A percentile compares a stretch with the other conserved stretches of the same genome.
Evolutionary conservation across 2,888 invertebrate species (phyloP).

Genomic region (Apamea crenata): DNA sequence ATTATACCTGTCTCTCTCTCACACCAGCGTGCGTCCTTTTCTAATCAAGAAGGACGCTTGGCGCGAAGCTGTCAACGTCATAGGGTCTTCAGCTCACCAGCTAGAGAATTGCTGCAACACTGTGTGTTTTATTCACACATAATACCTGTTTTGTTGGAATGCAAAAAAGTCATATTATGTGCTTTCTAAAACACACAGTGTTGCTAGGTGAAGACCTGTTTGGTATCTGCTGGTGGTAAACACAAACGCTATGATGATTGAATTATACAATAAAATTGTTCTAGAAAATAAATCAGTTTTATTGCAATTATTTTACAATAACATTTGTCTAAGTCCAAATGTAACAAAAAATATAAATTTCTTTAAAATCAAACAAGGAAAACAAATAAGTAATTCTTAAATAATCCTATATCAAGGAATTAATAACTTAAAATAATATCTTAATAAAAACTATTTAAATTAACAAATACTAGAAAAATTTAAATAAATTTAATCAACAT

Average conservation of each 20-base stretch:
- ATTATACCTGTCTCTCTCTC: no score
- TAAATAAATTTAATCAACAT: neutral
- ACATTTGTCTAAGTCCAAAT: neutral
- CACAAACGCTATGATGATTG: neutral
- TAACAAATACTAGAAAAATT: neutral
- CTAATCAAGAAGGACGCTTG: no score
- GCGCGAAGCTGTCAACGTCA: no score
- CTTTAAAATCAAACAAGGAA: neutral
- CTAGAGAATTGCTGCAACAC: no score
- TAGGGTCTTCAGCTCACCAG: no score
- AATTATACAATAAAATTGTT: neutral
- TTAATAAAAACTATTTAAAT: neutral
- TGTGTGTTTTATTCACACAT: no score
- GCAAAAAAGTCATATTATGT: no score
- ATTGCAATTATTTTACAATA: neutral
- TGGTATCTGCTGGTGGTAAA: slow-evolving; percentile 10
- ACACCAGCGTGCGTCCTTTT: no score
- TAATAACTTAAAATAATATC: no score
- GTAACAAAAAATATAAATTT: neutral
- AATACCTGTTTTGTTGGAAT: no score
- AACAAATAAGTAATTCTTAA: neutral
- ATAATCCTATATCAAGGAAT: neutral
- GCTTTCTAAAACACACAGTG: no score
- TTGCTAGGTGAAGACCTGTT: no score
- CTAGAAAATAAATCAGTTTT: neutral